Evolutionary conservation across 2,113 vertebrate genomes (phyloP).

Genomic region (Hydropotes inermis): DNA sequence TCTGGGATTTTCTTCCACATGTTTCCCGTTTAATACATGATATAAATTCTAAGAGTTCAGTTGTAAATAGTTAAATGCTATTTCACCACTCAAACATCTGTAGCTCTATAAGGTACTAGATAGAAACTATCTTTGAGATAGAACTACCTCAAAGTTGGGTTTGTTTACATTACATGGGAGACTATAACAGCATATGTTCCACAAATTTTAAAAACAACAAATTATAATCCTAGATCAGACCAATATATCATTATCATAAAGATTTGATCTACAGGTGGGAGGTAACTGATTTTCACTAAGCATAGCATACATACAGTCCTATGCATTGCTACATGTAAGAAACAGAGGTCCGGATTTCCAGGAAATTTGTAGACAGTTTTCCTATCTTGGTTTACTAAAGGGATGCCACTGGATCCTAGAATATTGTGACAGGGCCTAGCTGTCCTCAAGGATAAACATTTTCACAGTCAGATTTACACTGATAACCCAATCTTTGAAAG

Average conservation of each 20-base stretch:
- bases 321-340: background rate
- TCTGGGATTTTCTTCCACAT: background rate
- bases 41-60: slow-evolving; percentile 57
- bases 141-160: background rate
- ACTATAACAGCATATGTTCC: background rate
- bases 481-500: background rate
- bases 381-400: background rate
- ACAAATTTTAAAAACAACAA: background rate
- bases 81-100: slow-evolving; percentile 14
- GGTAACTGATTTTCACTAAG: background rate
- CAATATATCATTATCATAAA: background rate
- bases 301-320: background rate
- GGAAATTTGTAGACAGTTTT: background rate
- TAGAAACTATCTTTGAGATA: background rate
- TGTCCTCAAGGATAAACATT: background rate
- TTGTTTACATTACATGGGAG: background rate
- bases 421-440: background rate
- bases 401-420: background rate
- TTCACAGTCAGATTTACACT: background rate
- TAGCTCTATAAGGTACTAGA: background rate
- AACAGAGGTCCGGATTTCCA: background rate
- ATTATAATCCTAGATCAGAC: background rate
- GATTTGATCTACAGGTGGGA: background rate
- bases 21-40: slow-evolving; percentile 58
- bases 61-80: slow-evolving; percentile 33